phyloP scores from a whole-genome alignment of 2,797 vertebrate genomes.

The Siniperca undulata region DNA sequence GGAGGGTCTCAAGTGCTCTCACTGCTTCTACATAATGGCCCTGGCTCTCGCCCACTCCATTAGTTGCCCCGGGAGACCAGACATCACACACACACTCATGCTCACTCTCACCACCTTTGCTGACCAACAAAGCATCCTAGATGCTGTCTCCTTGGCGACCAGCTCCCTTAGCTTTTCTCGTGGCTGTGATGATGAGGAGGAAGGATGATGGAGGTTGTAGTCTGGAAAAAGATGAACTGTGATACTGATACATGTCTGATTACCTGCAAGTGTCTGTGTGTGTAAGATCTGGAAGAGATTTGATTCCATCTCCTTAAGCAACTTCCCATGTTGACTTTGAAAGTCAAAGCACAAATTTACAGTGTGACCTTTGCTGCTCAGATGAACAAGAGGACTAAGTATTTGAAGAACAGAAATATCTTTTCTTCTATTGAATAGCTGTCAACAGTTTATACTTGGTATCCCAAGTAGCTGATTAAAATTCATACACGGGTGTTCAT shows the following conservation, averaged over 20 bases:
- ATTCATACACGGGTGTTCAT: background rate
- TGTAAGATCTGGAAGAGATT: background rate
- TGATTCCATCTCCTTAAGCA: background rate
- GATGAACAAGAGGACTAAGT: background rate
- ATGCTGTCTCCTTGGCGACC: slow-evolving; percentile 91
- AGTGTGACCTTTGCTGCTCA: background rate
- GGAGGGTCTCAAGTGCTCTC: slow-evolving; percentile 93
- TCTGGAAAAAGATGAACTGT: slow-evolving; percentile 35
- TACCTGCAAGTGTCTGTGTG: slow-evolving; percentile 9
- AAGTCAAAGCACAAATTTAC: background rate
- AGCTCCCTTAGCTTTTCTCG: slow-evolving; percentile 87
- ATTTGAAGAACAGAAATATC: background rate
- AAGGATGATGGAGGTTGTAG: slow-evolving; percentile 58
- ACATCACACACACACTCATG: slow-evolving; percentile 81
- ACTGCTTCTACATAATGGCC: slow-evolving; percentile 94
- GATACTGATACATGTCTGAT: slow-evolving; percentile 39
- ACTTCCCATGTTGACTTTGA: background rate
- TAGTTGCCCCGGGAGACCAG: slow-evolving; percentile 98
- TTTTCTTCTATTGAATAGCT: background rate
- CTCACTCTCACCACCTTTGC: slow-evolving; percentile 81
- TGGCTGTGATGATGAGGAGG: slow-evolving; percentile 60
- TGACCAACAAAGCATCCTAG: slow-evolving; percentile 92
- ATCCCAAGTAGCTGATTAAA: background rate
- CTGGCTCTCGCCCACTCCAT: slow-evolving; percentile 95
- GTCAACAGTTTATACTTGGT: background rate